A percentile compares a stretch with the other conserved stretches of the same genome.
Conservation (phyloP, 2,113 vertebrate genomes). For the Siniperca chuatsi region DNA sequence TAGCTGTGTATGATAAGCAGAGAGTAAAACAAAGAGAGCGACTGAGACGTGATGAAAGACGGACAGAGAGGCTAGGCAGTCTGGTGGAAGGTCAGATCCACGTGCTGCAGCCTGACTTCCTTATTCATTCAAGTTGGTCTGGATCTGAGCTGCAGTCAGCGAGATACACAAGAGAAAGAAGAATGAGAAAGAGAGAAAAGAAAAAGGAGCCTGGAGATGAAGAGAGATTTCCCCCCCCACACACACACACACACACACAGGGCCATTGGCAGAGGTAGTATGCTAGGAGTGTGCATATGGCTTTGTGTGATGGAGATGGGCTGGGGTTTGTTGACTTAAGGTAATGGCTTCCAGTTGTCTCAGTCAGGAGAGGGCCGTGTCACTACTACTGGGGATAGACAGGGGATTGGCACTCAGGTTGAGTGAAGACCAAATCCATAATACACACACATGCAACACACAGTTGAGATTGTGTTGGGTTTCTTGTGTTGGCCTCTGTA, state of each 20-base stretch:
- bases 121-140: slow-evolving; percentile 21
- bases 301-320: slow-evolving; percentile 46
- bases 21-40: slow-evolving; percentile 49
- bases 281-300: slow-evolving; percentile 69
- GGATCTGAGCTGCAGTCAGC: slow-evolving; percentile 18
- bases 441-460: neutral
- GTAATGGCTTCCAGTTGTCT: slow-evolving; percentile 72
- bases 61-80: neutral
- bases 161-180: neutral
- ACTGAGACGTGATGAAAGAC: slow-evolving; percentile 38
- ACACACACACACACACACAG: slow-evolving; percentile 2
- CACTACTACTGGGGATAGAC: slow-evolving; percentile 27
- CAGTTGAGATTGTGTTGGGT: slow-evolving; percentile 2
- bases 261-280: slow-evolving; percentile 15
- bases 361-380: slow-evolving; percentile 38
- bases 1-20: slow-evolving; percentile 53
- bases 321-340: slow-evolving; percentile 69
- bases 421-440: slow-evolving; percentile 7
- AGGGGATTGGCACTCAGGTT: slow-evolving; percentile 14
- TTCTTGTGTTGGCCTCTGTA: neutral
- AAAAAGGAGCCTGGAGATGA: slow-evolving; percentile 14
- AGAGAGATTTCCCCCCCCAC: slow-evolving; percentile 18
- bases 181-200: slow-evolving; percentile 29
- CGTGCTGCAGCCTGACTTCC: slow-evolving; percentile 13
- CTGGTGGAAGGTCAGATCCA: slow-evolving; percentile 45